Conservation (phyloP, 2,888 invertebrate genomes). For the Eulithis prunata region DNA sequence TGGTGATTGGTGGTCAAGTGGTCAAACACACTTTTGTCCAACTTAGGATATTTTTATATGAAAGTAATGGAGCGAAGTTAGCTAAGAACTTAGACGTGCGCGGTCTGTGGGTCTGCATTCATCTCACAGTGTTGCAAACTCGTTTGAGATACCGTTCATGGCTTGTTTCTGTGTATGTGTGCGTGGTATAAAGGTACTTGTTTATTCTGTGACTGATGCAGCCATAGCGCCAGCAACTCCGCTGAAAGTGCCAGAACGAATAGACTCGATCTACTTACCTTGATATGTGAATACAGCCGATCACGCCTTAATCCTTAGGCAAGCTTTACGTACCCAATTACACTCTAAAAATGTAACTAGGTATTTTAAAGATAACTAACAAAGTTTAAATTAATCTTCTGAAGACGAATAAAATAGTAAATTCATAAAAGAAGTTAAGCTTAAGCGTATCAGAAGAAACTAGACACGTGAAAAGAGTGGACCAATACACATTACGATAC, state of each 20-base stretch:
- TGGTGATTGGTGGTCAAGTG: too few species aligned
- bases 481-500: background rate
- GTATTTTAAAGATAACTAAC: too few species aligned
- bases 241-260: constrained; percentile 4
- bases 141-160: constrained; percentile 59
- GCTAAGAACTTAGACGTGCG: constrained; percentile 20
- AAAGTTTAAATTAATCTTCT: too few species aligned
- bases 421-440: too few species aligned
- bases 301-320: too few species aligned
- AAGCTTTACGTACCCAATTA: too few species aligned
- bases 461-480: background rate
- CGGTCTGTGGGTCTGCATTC: constrained; percentile 23
- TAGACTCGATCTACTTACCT: constrained; percentile 8
- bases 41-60: constrained; percentile 10
- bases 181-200: constrained; percentile 9
- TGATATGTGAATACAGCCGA: too few species aligned
- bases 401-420: background rate
- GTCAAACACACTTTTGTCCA: background rate
- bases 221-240: constrained; percentile 7
- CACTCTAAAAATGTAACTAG: too few species aligned
- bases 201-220: constrained; percentile 9
- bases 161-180: constrained; percentile 28
- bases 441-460: background rate
- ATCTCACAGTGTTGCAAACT: constrained; percentile 50
- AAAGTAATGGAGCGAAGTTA: constrained; percentile 15